A percentile compares a stretch with the other conserved stretches of the same genome.
Conservation (phyloP, 2,797 vertebrate genomes). For the Xenops minutus region DNA sequence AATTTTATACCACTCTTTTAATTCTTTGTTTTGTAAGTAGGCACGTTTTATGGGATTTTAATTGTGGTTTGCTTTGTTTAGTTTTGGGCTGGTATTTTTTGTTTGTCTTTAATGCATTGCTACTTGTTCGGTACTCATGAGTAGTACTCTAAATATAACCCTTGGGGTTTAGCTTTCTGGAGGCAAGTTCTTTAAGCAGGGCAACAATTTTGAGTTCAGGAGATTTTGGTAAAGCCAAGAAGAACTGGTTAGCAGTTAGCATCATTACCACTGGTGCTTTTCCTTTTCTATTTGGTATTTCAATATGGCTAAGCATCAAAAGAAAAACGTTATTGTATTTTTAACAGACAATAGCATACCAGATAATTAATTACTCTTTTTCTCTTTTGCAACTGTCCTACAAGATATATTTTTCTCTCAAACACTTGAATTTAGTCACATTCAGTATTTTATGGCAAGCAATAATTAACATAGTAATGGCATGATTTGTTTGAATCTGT, state of each 20-base stretch:
- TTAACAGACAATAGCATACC: background rate
- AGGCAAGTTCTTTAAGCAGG: background rate
- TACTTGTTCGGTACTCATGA: background rate
- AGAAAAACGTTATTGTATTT: background rate
- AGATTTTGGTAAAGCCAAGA: background rate
- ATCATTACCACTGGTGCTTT: background rate
- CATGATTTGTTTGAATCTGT: constrained; percentile 15
- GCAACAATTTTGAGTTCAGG: background rate
- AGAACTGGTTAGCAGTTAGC: background rate
- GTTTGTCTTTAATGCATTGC: background rate
- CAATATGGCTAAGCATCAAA: background rate
- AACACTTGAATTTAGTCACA: background rate
- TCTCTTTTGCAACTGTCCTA: background rate
- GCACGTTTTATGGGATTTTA: background rate
- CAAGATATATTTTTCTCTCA: background rate
- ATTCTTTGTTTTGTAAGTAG: constrained; percentile 27
- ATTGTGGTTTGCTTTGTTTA: constrained; percentile 37
- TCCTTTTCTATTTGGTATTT: background rate
- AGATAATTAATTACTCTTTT: background rate
- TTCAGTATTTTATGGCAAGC: background rate
- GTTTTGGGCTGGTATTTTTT: background rate
- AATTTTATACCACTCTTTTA: background rate
- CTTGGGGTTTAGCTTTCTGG: background rate
- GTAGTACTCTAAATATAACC: constrained; percentile 16
- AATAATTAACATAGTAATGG: background rate